These are phyloP conservation scores for Junonia oenone DNA, from an alignment of 2,888 invertebrate species.

Conservation along the genomic window DNA sequence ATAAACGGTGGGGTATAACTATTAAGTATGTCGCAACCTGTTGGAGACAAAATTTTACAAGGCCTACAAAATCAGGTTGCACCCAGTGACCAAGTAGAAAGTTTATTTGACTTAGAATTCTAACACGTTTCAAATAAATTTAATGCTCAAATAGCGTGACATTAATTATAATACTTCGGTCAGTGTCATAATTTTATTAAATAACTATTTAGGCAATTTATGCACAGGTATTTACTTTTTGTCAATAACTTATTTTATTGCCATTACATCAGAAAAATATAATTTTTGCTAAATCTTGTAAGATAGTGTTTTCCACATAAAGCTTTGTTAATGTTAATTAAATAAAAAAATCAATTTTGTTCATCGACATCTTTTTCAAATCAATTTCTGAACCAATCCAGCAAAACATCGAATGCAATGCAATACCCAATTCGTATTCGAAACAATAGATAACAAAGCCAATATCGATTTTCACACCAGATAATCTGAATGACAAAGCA, in stretches of 20 bases:
- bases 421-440: neutral
- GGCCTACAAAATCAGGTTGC: slow-evolving; percentile 44
- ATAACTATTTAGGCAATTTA: neutral
- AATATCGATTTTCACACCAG: neutral
- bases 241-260: too few relatives aligned
- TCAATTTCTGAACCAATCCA: too few relatives aligned
- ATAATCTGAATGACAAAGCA: neutral
- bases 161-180: neutral
- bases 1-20: neutral
- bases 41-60: slow-evolving; percentile 48
- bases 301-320: too few relatives aligned
- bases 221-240: neutral
- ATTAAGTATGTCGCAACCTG: slow-evolving; percentile 48
- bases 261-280: too few relatives aligned
- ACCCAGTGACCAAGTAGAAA: slow-evolving; percentile 26
- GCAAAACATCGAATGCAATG: neutral
- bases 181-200: slow-evolving; percentile 1
- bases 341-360: too few relatives aligned
- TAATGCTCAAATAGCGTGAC: slow-evolving; percentile 18
- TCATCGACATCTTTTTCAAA: too few relatives aligned
- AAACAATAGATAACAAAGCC: neutral
- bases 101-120: slow-evolving; percentile 21
- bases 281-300: too few relatives aligned
- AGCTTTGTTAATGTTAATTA: too few relatives aligned
- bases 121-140: slow-evolving; percentile 16